Conservation (phyloP, 2,797 vertebrate genomes). For the Enteromius treurensis region DNA sequence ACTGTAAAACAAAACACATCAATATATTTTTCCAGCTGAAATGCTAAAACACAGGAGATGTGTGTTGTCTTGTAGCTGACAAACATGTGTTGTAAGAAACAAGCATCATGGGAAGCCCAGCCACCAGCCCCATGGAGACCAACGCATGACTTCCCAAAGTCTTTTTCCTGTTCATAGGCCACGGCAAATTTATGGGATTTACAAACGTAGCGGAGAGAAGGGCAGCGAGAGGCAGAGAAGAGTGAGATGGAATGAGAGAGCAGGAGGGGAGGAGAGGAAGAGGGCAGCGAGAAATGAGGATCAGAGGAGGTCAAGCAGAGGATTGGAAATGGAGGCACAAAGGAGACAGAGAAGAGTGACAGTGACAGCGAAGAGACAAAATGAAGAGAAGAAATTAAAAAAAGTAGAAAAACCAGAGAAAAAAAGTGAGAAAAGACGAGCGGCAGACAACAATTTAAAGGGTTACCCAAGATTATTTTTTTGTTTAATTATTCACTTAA, state of each 20-base stretch:
- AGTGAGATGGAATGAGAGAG: slow-evolving; percentile 42
- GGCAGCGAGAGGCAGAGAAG: slow-evolving; percentile 19
- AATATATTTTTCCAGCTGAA: slow-evolving; percentile 11
- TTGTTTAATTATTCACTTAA: too few relatives aligned
- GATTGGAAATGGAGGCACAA: slow-evolving; percentile 51
- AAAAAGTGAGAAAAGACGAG: not conserved
- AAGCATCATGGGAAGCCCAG: slow-evolving; percentile 12
- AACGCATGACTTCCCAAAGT: slow-evolving; percentile 55
- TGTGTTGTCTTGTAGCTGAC: slow-evolving; percentile 8
- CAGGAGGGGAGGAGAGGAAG: slow-evolving; percentile 18
- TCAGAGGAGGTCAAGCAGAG: slow-evolving; percentile 63
- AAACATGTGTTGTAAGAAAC: slow-evolving; percentile 32
- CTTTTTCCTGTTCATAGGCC: slow-evolving; percentile 58
- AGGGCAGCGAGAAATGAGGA: slow-evolving; percentile 50
- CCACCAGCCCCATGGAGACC: slow-evolving; percentile 9
- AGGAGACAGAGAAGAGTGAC: slow-evolving; percentile 40
- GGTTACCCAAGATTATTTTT: too few relatives aligned
- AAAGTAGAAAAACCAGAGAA: slow-evolving; percentile 6
- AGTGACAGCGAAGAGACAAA: slow-evolving; percentile 16
- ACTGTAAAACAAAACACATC: not conserved
- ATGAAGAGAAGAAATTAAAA: slow-evolving; percentile 20
- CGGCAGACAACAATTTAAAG: not conserved
- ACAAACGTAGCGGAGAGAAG: slow-evolving; percentile 52
- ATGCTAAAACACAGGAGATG: slow-evolving; percentile 6
- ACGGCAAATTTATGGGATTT: slow-evolving; percentile 55